A percentile compares a stretch with the other conserved stretches of the same genome.
These are phyloP conservation scores for Suillia variegata DNA, from an alignment of 2,888 invertebrate species.

Conservation along the genomic window DNA sequence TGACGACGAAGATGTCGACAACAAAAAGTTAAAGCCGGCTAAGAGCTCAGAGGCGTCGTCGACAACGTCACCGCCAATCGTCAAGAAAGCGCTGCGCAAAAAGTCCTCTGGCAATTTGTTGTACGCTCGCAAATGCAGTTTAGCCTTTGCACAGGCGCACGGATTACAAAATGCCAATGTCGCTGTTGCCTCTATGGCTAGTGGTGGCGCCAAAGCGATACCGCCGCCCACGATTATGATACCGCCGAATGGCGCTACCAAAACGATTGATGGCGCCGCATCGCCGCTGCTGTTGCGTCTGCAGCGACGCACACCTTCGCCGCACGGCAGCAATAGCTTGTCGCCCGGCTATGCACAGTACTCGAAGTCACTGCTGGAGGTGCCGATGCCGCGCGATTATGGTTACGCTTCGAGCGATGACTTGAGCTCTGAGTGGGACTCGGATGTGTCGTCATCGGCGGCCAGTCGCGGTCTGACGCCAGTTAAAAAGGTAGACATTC, in stretches of 20 bases:
- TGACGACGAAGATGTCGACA: constrained; percentile 31
- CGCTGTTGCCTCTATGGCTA: neutral
- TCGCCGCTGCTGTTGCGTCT: constrained; percentile 16
- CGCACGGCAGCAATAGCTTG: constrained; percentile 54
- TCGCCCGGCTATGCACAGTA: constrained; percentile 80
- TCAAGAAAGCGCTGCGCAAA: constrained; percentile 53
- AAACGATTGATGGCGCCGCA: neutral
- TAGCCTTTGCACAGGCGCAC: constrained; percentile 60
- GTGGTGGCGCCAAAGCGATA: neutral
- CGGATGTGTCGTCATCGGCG: constrained; percentile 67
- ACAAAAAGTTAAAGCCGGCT: constrained; percentile 24
- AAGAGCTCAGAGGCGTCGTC: constrained; percentile 13
- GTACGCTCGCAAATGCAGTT: constrained; percentile 56
- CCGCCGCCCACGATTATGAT: constrained; percentile 32
- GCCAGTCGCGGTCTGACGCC: constrained; percentile 31
- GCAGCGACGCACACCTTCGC: constrained; percentile 61
- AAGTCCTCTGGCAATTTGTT: constrained; percentile 53
- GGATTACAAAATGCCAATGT: constrained; percentile 34
- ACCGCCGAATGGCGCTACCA: constrained; percentile 17
- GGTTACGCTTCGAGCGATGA: constrained; percentile 91
- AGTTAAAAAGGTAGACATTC: constrained; percentile 46
- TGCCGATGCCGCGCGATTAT: constrained; percentile 78
- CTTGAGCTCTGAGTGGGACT: constrained; percentile 90
- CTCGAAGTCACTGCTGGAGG: constrained; percentile 75
- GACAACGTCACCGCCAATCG: constrained; percentile 16